These are phyloP conservation scores for Rhineura floridana DNA, from an alignment of 2,113 vertebrate genomes.

Conservation along the genomic window DNA sequence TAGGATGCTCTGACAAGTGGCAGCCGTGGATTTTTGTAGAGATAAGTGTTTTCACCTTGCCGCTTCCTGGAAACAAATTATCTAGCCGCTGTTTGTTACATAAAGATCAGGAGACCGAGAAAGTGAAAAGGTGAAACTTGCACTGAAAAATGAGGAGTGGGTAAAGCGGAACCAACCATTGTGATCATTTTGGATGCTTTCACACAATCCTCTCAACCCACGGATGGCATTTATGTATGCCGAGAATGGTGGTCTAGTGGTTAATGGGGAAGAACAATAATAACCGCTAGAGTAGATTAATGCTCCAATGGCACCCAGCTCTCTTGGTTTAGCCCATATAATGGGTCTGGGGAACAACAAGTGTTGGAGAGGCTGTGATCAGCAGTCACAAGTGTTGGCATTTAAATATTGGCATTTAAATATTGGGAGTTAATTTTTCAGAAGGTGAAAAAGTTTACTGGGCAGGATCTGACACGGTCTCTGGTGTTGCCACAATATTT, in stretches of 20 bases:
- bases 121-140: constrained; percentile 28
- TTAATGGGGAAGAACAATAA: not conserved
- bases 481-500: too few relatives aligned
- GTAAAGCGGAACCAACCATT: not conserved
- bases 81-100: constrained; percentile 31
- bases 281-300: not conserved
- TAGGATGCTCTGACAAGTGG: constrained; percentile 43
- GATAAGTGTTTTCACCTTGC: not conserved
- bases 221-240: not conserved
- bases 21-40: constrained; percentile 33
- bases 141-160: too few relatives aligned
- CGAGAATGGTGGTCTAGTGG: not conserved
- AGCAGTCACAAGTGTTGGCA: too few relatives aligned
- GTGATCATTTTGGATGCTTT: not conserved
- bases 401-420: too few relatives aligned
- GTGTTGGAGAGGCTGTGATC: too few relatives aligned
- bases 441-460: too few relatives aligned
- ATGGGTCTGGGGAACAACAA: too few relatives aligned
- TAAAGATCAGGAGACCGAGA: not conserved
- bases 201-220: not conserved
- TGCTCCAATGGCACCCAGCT: not conserved
- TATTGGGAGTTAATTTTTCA: too few relatives aligned
- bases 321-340: too few relatives aligned
- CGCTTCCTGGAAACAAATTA: not conserved
- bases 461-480: too few relatives aligned